Conservation (phyloP, 2,797 vertebrate genomes). For the Thamnophis elegans region DNA sequence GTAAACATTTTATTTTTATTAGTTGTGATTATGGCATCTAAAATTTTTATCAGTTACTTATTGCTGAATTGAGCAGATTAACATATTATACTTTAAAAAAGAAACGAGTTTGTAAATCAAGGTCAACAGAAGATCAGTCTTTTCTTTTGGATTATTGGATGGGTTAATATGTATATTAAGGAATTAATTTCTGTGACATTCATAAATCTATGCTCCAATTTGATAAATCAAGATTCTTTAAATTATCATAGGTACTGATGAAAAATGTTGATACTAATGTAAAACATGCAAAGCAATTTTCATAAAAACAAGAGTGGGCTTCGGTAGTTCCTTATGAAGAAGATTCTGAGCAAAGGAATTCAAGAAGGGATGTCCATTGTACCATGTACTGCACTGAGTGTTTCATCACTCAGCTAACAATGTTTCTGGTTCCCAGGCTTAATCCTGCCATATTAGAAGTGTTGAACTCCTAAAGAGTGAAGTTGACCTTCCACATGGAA, state of each 20-base stretch:
- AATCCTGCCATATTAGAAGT: background rate
- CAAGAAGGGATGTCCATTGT: background rate
- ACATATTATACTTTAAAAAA: background rate
- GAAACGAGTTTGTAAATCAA: background rate
- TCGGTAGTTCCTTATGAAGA: background rate
- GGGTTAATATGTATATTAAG: background rate
- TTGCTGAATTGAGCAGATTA: background rate
- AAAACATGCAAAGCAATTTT: background rate
- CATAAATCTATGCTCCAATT: background rate
- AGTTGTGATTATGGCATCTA: background rate
- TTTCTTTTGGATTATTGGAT: background rate
- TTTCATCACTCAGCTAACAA: background rate
- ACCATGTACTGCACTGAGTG: background rate
- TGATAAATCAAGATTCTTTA: background rate
- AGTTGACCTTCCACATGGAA: background rate
- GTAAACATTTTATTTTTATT: background rate
- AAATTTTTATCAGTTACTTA: background rate
- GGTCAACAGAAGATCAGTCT: background rate
- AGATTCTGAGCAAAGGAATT: background rate
- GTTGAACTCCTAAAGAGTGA: background rate
- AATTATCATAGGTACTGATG: background rate
- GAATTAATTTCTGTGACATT: background rate
- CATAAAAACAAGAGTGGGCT: background rate
- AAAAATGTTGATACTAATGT: background rate
- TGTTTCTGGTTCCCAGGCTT: background rate